phyloP scores from a whole-genome alignment of 1,140 invertebrate species.

The Heterodera carotae region DNA sequence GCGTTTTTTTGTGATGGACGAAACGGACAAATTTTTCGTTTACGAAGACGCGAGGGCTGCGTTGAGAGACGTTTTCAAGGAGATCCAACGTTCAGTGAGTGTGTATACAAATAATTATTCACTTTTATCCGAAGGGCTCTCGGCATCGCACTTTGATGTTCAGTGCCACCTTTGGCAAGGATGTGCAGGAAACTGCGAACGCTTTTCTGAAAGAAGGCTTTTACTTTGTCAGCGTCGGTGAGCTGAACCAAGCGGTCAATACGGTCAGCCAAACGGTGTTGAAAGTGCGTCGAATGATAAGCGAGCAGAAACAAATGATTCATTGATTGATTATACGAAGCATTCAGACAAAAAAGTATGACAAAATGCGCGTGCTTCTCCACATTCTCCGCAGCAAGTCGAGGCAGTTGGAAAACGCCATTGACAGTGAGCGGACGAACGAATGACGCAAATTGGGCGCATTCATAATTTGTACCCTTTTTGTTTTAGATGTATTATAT shows the following conservation, averaged over 20 bases:
- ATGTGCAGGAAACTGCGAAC: slow-evolving; percentile 21
- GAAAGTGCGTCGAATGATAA: slow-evolving; percentile 8
- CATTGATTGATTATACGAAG: no score
- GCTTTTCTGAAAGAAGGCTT: slow-evolving; percentile 33
- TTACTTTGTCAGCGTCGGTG: slow-evolving; percentile 36
- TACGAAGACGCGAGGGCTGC: background rate
- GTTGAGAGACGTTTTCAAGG: slow-evolving; percentile 16
- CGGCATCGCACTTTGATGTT: slow-evolving; percentile 40
- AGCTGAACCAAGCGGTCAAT: slow-evolving; percentile 27
- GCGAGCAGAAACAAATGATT: no score
- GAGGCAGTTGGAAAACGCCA: background rate
- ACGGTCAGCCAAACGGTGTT: slow-evolving; percentile 38
- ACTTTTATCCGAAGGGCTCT: slow-evolving; percentile 16
- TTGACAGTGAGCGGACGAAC: background rate
- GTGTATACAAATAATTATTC: no score
- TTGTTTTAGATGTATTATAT: slow-evolving; percentile 25
- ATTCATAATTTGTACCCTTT: background rate
- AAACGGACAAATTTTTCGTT: slow-evolving; percentile 38
- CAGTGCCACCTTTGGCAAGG: slow-evolving; percentile 39
- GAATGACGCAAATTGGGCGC: background rate
- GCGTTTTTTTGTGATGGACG: slow-evolving; percentile 39
- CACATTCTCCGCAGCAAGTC: slow-evolving; percentile 11
- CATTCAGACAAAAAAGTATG: background rate
- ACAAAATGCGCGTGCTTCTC: slow-evolving; percentile 12
- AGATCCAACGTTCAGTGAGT: slow-evolving; percentile 6